A percentile compares a stretch with the other conserved stretches of the same genome.
phyloP scores from a whole-genome alignment of 2,113 vertebrate genomes.

The Paedocypris sp. region DNA sequence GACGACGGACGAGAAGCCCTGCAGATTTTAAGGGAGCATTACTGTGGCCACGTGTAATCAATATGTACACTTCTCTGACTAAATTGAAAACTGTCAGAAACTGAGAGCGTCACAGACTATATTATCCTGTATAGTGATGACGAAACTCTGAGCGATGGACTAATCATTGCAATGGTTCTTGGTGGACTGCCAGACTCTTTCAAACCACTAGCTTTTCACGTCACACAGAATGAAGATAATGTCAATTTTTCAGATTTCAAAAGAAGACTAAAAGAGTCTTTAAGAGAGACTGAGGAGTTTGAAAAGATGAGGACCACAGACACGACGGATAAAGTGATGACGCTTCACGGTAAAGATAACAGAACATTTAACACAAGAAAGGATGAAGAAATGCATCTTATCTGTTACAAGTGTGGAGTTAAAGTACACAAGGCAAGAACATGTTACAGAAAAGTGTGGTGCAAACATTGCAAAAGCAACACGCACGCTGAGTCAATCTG shows the following conservation, averaged over 20 bases:
- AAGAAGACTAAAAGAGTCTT: slow-evolving; percentile 3
- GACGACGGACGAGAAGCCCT: slow-evolving; percentile 19
- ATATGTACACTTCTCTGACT: background rate
- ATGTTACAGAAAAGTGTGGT: background rate
- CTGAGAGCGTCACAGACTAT: background rate
- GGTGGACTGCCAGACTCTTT: background rate
- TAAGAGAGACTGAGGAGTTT: background rate
- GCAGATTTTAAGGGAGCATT: background rate
- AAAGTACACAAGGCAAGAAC: slow-evolving; percentile 1
- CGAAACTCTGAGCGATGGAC: background rate
- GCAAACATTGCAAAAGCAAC: background rate
- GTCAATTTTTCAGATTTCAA: slow-evolving; percentile 23
- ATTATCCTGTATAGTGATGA: slow-evolving; percentile 4
- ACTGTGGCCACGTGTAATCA: slow-evolving; percentile 11
- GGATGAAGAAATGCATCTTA: background rate
- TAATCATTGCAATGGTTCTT: background rate
- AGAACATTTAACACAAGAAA: too few species aligned
- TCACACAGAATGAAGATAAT: slow-evolving; percentile 26
- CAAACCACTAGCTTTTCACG: slow-evolving; percentile 21
- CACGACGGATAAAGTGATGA: slow-evolving; percentile 30
- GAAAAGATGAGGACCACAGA: slow-evolving; percentile 5
- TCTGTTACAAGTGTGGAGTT: slow-evolving; percentile 17
- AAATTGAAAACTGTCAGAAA: slow-evolving; percentile 3
- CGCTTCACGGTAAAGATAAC: too few species aligned
- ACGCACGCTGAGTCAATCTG: background rate